Conservation (phyloP, 2,797 vertebrate species). For the Neostethus bicornis region DNA sequence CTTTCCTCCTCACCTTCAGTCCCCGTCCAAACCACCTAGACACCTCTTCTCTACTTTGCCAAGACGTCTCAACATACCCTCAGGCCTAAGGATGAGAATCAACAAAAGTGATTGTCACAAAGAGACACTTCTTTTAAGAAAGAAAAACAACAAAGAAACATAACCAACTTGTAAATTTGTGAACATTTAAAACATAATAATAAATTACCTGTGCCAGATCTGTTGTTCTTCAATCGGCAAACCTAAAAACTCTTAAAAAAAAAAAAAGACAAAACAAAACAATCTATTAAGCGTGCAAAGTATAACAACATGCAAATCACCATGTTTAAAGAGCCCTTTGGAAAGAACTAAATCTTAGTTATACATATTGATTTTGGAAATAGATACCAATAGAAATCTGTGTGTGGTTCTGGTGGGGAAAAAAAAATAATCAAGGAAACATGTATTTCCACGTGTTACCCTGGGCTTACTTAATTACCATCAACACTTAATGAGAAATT, state of each 20-base stretch:
- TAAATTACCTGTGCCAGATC: constrained; percentile 52
- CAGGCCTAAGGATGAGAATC: constrained; percentile 60
- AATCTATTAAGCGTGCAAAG: constrained; percentile 1
- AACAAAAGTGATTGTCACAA: background rate
- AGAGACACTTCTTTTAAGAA: background rate
- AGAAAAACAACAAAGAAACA: constrained; percentile 11
- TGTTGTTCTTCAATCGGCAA: constrained; percentile 25
- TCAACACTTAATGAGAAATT: too few species aligned
- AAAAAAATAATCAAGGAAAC: too few species aligned
- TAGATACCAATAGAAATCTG: constrained; percentile 5
- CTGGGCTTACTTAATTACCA: too few species aligned
- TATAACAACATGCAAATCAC: constrained; percentile 3
- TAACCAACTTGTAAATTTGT: constrained; percentile 9
- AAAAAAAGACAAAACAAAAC: constrained; percentile 18
- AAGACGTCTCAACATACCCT: constrained; percentile 90
- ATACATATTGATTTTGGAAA: too few species aligned
- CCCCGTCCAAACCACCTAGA: constrained; percentile 80
- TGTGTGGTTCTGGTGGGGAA: background rate
- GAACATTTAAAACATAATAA: constrained; percentile 7
- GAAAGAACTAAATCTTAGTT: too few species aligned
- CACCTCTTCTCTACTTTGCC: constrained; percentile 81
- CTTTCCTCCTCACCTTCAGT: constrained; percentile 78
- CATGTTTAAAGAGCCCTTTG: too few species aligned
- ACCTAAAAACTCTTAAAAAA: constrained; percentile 43
- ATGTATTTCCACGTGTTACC: background rate